Conservation (phyloP, 1,140 invertebrate species). For the Papilio polyxenes region DNA sequence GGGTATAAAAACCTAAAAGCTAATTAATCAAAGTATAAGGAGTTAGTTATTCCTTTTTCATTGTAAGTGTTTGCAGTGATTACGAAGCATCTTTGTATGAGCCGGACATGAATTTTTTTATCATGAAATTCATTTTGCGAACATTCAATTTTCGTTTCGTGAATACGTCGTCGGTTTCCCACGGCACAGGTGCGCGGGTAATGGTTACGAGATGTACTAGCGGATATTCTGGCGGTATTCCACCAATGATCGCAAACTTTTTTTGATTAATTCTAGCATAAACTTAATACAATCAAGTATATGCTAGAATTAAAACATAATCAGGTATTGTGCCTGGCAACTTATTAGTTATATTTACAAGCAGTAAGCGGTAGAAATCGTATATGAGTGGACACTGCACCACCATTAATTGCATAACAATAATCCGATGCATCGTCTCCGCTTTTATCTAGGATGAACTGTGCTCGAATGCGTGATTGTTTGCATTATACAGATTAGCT, state of each 20-base stretch:
- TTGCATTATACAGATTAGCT: slow-evolving; percentile 40
- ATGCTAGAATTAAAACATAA: no score
- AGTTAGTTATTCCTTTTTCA: not conserved
- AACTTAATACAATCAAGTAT: no score
- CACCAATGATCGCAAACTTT: not conserved
- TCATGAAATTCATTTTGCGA: slow-evolving; percentile 5
- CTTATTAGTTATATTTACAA: no score
- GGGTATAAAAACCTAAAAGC: not conserved
- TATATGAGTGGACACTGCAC: slow-evolving; percentile 31
- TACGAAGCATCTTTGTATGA: slow-evolving; percentile 29
- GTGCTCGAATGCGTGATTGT: slow-evolving; percentile 48
- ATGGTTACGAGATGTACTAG: not conserved
- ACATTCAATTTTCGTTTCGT: slow-evolving; percentile 18
- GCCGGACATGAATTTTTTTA: slow-evolving; percentile 12
- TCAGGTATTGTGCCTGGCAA: no score
- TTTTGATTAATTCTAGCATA: not conserved
- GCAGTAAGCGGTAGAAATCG: not conserved
- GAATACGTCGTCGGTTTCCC: slow-evolving; percentile 3
- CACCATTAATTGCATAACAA: slow-evolving; percentile 53
- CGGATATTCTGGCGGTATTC: no score
- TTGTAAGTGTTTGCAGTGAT: slow-evolving; percentile 8
- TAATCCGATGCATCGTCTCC: slow-evolving; percentile 51
- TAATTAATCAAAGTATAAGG: not conserved
- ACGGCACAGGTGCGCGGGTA: slow-evolving; percentile 28
- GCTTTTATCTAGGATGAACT: slow-evolving; percentile 51